These are phyloP conservation scores for Gorsachius goisagi DNA, from an alignment of 2,113 vertebrate genomes.

Conservation along the genomic window DNA sequence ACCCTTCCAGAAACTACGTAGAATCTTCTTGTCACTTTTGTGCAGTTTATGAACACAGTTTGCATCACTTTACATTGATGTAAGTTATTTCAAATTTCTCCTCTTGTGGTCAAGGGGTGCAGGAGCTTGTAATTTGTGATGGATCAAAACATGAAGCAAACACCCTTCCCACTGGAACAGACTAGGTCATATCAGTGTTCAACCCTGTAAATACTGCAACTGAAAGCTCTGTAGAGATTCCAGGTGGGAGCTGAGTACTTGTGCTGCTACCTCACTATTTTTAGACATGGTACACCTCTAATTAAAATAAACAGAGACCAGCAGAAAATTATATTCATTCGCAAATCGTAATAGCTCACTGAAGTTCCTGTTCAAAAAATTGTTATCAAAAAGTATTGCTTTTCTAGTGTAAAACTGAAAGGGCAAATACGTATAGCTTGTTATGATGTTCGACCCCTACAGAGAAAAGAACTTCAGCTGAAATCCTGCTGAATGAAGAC, in stretches of 20 bases:
- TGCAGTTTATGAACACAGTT: background rate
- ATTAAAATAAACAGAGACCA: background rate
- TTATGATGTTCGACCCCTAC: background rate
- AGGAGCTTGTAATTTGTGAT: background rate
- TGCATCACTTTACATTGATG: background rate
- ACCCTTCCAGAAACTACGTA: fast-evolving
- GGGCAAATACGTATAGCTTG: background rate
- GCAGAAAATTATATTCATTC: background rate
- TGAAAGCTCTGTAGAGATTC: background rate
- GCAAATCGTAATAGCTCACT: background rate
- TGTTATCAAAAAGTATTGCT: background rate
- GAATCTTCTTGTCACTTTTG: background rate
- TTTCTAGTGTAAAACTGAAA: background rate
- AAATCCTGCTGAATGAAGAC: background rate
- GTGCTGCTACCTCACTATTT: background rate
- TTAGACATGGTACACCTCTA: background rate
- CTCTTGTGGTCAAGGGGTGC: background rate
- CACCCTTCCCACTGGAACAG: background rate
- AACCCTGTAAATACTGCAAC: background rate
- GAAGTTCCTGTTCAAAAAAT: background rate
- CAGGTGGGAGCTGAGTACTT: background rate
- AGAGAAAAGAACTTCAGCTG: background rate
- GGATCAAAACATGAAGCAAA: background rate
- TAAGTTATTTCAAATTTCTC: background rate
- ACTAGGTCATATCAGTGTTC: background rate